Evolutionary conservation across 2,797 vertebrate genomes (phyloP), one percentile per base, ranked within the genome.

Genomic region (Fistularia tabacaria): DNA sequence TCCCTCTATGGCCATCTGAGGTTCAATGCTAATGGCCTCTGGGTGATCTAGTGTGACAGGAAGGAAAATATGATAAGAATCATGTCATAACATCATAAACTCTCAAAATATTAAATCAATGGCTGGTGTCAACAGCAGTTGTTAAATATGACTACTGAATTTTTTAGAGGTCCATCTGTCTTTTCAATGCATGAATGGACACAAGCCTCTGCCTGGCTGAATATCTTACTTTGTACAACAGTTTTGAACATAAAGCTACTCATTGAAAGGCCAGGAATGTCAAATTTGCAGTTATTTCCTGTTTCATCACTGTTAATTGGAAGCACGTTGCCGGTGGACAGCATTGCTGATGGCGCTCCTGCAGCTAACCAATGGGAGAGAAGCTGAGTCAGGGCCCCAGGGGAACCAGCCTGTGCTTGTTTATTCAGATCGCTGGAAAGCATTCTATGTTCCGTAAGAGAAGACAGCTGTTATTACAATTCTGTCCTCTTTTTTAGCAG

Each of bases 231-330:
- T 61, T 64, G 56, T 55, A 73, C 48, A 36, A 40, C 10, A 36
- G 40, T 59, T 75, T 55, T 71, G 62, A 60, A 79, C 62, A 72
- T 60, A 64, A 56, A 77, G 57, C 51, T 25, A 62, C 67, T 75
- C 5, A 50, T 77, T 42, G 58, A 51, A 46, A 65, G 57, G 74
- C 65, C 77, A 80, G 76, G 85, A 91, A 90, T 88, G 77, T 85
- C 78, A 85, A 80, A 83, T 84, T 77, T 73, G 72, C 77, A 78
- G 82, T 81, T 87, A 83, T 89, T 92, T 92, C 88, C 91, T 88
- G 86, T 91, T 91, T 91, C 85, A 88, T 91, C 85, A 88, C 73
- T 71, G 82, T 67, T 91, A 90, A 92, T 90, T 91, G 76, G 76
- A 92, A 90, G 86, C 89, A 92, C 3, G 87, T 89, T 90, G 81